These are phyloP conservation scores for Drosophila melanogaster DNA, from an alignment of 1,140 invertebrate genomes.

Conservation along the genomic window Release_6_plus_ISO1_MT NT_033777.3:10033001-10033500, in stretches of 20 bases:
- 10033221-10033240: slow-evolving; percentile 60
- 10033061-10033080: background rate
- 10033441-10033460: slow-evolving; percentile 49
- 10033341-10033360: slow-evolving; percentile 36
- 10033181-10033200: slow-evolving; percentile 42
- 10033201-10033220: slow-evolving; percentile 20
- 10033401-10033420: slow-evolving; percentile 31
- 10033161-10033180: slow-evolving; percentile 33
- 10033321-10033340: slow-evolving; percentile 65
- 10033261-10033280: slow-evolving; percentile 56
- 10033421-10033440: slow-evolving; percentile 39
- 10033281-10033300: slow-evolving; percentile 67
- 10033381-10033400: slow-evolving; percentile 20
- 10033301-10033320: slow-evolving; percentile 5
- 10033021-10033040: background rate
- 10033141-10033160: background rate
- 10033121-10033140: background rate
- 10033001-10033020: background rate
- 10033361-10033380: slow-evolving; percentile 32
- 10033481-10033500: slow-evolving; percentile 60
- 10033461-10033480: slow-evolving; percentile 62
- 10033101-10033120: no score
- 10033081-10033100: background rate
- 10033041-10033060: background rate
- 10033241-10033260: slow-evolving; percentile 39